A percentile compares a stretch with the other conserved stretches of the same genome.
These are phyloP conservation scores for Steatornis caripensis DNA, from an alignment of 2,113 vertebrate species.

Conservation along the genomic window DNA sequence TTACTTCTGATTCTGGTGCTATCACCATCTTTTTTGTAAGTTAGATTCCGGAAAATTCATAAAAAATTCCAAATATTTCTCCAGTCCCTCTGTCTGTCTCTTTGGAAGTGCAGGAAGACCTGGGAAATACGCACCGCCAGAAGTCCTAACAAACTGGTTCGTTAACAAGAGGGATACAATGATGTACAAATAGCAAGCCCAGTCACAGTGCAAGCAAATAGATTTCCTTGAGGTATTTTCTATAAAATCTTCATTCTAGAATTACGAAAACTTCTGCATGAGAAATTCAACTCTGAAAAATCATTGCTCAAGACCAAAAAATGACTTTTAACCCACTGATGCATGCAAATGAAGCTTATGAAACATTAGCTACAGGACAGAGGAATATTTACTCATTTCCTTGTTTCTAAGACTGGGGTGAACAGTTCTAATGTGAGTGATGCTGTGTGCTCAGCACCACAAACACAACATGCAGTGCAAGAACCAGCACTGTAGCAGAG, in stretches of 20 bases:
- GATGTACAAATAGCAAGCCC: not conserved
- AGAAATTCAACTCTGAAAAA: not conserved
- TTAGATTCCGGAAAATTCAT: not conserved
- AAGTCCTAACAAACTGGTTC: not conserved
- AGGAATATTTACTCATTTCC: not conserved
- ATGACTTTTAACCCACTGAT: not conserved
- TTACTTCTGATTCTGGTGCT: not conserved
- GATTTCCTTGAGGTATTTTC: not conserved
- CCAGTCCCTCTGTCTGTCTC: not conserved
- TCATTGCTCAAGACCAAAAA: not conserved
- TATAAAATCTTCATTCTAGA: not conserved
- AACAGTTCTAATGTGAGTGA: not conserved
- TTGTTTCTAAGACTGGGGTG: not conserved
- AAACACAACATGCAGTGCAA: not conserved
- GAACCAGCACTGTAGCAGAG: not conserved
- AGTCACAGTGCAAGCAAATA: not conserved
- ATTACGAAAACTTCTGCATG: fast-evolving
- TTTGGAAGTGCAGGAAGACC: not conserved
- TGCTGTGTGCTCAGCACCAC: not conserved
- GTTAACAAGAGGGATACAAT: not conserved
- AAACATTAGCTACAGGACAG: not conserved
- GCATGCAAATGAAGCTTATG: not conserved
- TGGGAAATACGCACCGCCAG: not conserved
- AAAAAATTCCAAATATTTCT: not conserved
- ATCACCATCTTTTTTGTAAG: not conserved